Percentiles rank a stretch among this genome's conserved stretches.
These are phyloP conservation scores for Drosophila infuscata DNA, from an alignment of 2,888 invertebrate genomes.

Conservation along the genomic window DNA sequence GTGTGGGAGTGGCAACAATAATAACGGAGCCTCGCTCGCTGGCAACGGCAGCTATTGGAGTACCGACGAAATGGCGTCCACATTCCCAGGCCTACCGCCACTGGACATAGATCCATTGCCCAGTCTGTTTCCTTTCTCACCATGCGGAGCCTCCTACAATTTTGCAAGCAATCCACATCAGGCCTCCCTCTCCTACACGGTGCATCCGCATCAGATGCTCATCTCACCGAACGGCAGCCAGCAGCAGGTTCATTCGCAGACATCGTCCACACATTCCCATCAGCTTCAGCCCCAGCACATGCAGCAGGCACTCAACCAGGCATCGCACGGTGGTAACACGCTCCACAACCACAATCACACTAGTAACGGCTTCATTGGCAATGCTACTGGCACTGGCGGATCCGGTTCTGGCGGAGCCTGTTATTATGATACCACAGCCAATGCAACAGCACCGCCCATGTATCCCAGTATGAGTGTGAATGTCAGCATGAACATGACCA, in stretches of 20 bases:
- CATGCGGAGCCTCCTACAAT: constrained; percentile 91
- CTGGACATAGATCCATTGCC: constrained; percentile 95
- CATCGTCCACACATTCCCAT: constrained; percentile 53
- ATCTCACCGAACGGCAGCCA: constrained; percentile 86
- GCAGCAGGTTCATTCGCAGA: constrained; percentile 54
- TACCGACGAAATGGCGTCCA: constrained; percentile 92
- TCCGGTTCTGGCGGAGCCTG: constrained; percentile 61
- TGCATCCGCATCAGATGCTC: constrained; percentile 89
- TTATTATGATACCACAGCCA: constrained; percentile 83
- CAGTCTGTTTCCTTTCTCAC: constrained; percentile 94
- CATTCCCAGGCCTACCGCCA: constrained; percentile 91
- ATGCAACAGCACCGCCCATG: constrained; percentile 85
- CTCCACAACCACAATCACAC: constrained; percentile 58
- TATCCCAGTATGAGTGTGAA: constrained; percentile 98
- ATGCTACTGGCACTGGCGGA: constrained; percentile 28
- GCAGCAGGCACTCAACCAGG: constrained; percentile 72
- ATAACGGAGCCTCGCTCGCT: constrained; percentile 73
- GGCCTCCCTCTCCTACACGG: constrained; percentile 86
- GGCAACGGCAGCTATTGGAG: constrained; percentile 86
- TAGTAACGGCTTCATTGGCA: constrained; percentile 38
- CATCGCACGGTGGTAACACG: constrained; percentile 74
- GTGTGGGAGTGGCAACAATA: constrained; percentile 39
- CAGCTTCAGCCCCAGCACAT: constrained; percentile 67
- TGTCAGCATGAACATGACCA: constrained; percentile 98
- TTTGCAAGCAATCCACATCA: constrained; percentile 85